Conservation (phyloP, 2,888 invertebrate species). For the Schrankia costaestrigalis region DNA sequence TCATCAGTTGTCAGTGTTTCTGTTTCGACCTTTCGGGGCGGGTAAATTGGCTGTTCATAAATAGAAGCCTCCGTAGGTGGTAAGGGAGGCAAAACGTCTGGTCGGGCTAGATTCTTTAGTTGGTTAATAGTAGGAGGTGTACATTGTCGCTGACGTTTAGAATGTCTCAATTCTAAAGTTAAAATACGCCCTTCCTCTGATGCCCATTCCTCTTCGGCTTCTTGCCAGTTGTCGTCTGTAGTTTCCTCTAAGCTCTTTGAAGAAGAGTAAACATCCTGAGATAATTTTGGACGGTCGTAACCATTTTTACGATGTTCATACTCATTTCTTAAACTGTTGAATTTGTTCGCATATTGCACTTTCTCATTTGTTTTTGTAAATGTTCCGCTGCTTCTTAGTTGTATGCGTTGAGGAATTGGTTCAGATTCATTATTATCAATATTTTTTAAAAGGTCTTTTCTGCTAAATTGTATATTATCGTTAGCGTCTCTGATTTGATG, state of each 20-base stretch:
- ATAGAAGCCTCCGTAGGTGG: constrained; percentile 79
- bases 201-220: constrained; percentile 56
- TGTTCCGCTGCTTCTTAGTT: constrained; percentile 85
- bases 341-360: constrained; percentile 70
- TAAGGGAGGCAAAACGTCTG: constrained; percentile 85
- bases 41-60: constrained; percentile 81
- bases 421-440: constrained; percentile 43
- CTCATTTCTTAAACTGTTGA: constrained; percentile 86
- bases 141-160: constrained; percentile 85
- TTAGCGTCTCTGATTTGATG: constrained; percentile 46
- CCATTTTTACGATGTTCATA: constrained; percentile 83
- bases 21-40: constrained; percentile 75
- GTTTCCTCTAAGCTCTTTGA: constrained; percentile 52
- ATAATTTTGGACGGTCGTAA: constrained; percentile 62
- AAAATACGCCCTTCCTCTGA: constrained; percentile 83
- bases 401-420: constrained; percentile 77
- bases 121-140: constrained; percentile 75
- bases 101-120: constrained; percentile 76
- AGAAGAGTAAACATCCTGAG: constrained; percentile 48
- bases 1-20: constrained; percentile 51
- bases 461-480: constrained; percentile 55
- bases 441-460: constrained; percentile 57
- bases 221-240: constrained; percentile 55
- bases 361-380: constrained; percentile 80
- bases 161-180: constrained; percentile 87